A percentile compares a stretch with the other conserved stretches of the same genome.
Evolutionary conservation across 1,140 invertebrate species (phyloP).

Genomic region (Aphelinus certus): DNA sequence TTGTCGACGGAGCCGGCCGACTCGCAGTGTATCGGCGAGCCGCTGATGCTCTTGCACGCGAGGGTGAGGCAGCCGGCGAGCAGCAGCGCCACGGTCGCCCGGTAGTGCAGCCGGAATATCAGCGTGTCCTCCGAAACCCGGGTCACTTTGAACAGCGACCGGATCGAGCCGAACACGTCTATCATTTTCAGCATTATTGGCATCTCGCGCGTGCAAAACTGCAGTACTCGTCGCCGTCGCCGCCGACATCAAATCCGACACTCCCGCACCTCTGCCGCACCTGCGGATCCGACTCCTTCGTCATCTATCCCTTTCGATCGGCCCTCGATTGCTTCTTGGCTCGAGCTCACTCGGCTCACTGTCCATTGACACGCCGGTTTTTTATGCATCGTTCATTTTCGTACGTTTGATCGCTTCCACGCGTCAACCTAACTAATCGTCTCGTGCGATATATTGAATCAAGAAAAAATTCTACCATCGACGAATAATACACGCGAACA

Average conservation of each 20-base stretch:
- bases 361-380: too few relatives aligned
- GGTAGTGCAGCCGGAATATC: constrained; percentile 71
- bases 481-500: too few relatives aligned
- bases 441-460: too few relatives aligned
- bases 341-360: too few relatives aligned
- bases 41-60: constrained; percentile 70
- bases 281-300: not conserved
- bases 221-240: too few relatives aligned
- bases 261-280: not conserved
- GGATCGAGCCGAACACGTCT: constrained; percentile 62
- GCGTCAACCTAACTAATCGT: too few relatives aligned
- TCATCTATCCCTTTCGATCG: too few relatives aligned
- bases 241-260: not conserved
- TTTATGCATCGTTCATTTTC: too few relatives aligned
- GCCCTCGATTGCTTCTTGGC: too few relatives aligned
- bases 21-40: constrained; percentile 74
- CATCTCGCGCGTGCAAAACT: constrained; percentile 42
- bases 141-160: constrained; percentile 66
- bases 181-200: constrained; percentile 65
- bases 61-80: constrained; percentile 67
- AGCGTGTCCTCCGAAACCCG: constrained; percentile 68
- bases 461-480: too few relatives aligned
- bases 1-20: constrained; percentile 70
- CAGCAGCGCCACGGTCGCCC: constrained; percentile 68
- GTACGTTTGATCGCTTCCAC: too few relatives aligned